These are phyloP conservation scores for Fistularia commersonii DNA, from an alignment of 2,797 vertebrate species.

Conservation along the genomic window DNA sequence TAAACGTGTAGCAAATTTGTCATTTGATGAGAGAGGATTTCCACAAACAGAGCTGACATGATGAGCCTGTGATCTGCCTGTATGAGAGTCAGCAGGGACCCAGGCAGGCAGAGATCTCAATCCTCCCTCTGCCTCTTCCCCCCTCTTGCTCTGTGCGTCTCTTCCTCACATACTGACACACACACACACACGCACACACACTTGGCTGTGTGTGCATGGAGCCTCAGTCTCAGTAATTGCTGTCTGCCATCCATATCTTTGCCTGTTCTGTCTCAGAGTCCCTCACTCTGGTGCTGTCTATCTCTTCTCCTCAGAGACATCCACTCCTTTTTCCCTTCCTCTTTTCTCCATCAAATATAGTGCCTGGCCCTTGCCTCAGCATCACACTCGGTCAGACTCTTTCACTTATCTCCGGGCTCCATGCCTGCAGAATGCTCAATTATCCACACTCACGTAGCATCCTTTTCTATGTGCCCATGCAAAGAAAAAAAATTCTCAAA, in stretches of 20 bases:
- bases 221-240: constrained; percentile 72
- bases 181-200: constrained; percentile 40
- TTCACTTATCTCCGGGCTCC: constrained; percentile 71
- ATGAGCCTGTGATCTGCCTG: constrained; percentile 83
- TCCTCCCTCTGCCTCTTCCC: constrained; percentile 47
- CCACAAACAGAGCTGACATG: constrained; percentile 82
- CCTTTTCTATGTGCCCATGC: constrained; percentile 30
- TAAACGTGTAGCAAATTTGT: constrained; percentile 84
- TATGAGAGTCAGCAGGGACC: constrained; percentile 76
- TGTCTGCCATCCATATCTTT: constrained; percentile 74
- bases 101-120: constrained; percentile 75
- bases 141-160: constrained; percentile 12
- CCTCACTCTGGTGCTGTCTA: constrained; percentile 62
- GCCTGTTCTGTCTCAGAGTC: constrained; percentile 58
- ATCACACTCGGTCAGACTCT: constrained; percentile 68
- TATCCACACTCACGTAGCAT: constrained; percentile 69
- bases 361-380: constrained; percentile 55
- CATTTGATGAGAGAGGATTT: constrained; percentile 82
- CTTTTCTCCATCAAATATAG: constrained; percentile 66
- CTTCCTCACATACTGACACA: constrained; percentile 42
- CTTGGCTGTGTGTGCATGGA: constrained; percentile 64
- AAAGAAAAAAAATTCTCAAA: constrained; percentile 29
- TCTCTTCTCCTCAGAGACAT: constrained; percentile 70
- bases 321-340: constrained; percentile 47
- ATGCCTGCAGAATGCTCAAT: constrained; percentile 65